Percentiles rank a stretch among this genome's conserved stretches.
These are phyloP conservation scores for Etheostoma spectabile DNA, from an alignment of 2,113 vertebrate genomes.

Conservation along the genomic window DNA sequence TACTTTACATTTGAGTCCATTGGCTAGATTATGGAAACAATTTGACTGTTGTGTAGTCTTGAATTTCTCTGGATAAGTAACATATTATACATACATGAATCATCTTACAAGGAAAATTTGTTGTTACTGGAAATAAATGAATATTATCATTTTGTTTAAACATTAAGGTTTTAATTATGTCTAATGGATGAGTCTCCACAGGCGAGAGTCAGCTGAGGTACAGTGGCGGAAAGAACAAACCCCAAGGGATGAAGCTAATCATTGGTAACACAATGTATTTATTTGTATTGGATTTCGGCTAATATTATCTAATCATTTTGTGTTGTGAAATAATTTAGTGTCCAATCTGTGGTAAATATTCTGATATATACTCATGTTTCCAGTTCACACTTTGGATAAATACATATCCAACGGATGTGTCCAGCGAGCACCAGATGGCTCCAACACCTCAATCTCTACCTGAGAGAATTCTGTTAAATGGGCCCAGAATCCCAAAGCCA, in stretches of 20 bases:
- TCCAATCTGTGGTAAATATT: background rate
- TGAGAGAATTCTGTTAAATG: conserved; percentile 11
- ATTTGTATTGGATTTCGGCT: background rate
- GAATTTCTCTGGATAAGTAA: background rate
- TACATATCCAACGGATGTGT: background rate
- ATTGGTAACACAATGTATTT: background rate
- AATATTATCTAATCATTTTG: background rate
- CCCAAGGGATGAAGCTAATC: background rate
- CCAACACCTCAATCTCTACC: background rate
- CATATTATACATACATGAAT: too few species aligned
- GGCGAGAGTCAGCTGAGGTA: background rate
- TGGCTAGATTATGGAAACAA: background rate
- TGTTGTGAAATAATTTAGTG: background rate
- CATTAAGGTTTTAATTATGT: too few species aligned
- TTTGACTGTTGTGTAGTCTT: background rate
- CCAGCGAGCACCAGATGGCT: conserved; percentile 8
- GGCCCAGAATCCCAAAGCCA: background rate
- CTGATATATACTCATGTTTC: background rate
- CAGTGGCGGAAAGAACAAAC: too few species aligned
- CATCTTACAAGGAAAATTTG: background rate
- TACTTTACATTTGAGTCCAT: background rate
- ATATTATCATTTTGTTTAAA: background rate
- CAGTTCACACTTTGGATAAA: background rate
- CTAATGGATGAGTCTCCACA: background rate
- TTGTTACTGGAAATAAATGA: background rate